Evolutionary conservation across 2,113 vertebrate genomes (phyloP).

Genomic region (Cichladusa arquata): DNA sequence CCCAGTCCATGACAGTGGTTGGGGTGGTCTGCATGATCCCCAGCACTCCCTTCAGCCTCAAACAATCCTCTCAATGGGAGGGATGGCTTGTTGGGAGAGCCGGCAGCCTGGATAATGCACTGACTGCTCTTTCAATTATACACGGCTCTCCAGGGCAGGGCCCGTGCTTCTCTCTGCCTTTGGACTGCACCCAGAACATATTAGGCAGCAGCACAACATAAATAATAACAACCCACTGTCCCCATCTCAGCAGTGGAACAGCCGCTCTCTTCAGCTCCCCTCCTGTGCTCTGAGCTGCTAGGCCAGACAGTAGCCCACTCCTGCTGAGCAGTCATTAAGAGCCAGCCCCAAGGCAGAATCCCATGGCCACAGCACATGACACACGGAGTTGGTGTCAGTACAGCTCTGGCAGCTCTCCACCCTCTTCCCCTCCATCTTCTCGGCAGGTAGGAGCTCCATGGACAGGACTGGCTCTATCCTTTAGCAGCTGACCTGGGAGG

Average conservation of each 20-base stretch:
- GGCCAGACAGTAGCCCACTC: slow-evolving; percentile 63
- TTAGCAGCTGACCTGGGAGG: neutral
- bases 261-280: slow-evolving; percentile 34
- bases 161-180: neutral
- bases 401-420: neutral
- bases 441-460: neutral
- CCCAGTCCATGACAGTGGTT: neutral
- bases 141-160: slow-evolving; percentile 3
- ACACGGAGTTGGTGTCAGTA: neutral
- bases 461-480: neutral
- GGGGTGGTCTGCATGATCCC: slow-evolving; percentile 42
- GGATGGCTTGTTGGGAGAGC: neutral
- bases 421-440: neutral
- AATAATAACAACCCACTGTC: slow-evolving; percentile 59
- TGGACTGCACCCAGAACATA: slow-evolving; percentile 45
- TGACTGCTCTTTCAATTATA: slow-evolving; percentile 35
- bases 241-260: slow-evolving; percentile 12
- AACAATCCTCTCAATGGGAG: slow-evolving; percentile 43
- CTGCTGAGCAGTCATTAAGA: slow-evolving; percentile 22
- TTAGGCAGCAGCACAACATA: slow-evolving; percentile 48
- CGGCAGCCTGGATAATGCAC: neutral
- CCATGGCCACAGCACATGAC: neutral
- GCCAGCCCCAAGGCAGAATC: slow-evolving; percentile 18
- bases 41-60: slow-evolving; percentile 20
- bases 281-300: slow-evolving; percentile 1